Base-by-base conservation (phyloP, 2,797 vertebrate genomes). In the Simalia tracyae region DNA sequence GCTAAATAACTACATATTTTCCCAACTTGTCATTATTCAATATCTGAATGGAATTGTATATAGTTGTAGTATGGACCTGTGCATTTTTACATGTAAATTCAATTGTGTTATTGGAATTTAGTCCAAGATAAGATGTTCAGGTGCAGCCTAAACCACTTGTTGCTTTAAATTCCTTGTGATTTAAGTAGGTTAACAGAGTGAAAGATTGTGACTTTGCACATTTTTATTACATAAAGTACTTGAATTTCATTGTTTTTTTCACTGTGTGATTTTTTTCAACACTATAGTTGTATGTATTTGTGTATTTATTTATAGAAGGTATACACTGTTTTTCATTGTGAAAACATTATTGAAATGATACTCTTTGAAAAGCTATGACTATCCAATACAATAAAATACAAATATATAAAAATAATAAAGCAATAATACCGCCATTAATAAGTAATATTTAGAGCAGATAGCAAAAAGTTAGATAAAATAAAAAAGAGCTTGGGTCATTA, bases 91-190 rank as follows among this genome's bases (percentile, higher is more conserved):
- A 50, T 46, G 42, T 50, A 64, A 87, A 60, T 56, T 19, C 28
- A n/a, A 31, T 36, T 86, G 89, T 91, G 31, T 91, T 68, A 66
- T 26, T n/a, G n/a, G 50, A 19, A n/a, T n/a, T 61, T 84, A 90
- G 6, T 31, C 57, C 24, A 12, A 64, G 8, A 31, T 86, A 91
- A 66, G 28, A 24, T 28, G 36, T 85, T 26, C 11, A 17, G 84
- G 60, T 87, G 42, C 59, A 57, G n/a, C 5, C 54, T 60, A 76
- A 31, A 50, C 59, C 31, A 12, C 72, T 88, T 64, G 85, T 86
- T 22, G 8, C 6, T 26, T 50, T 72, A 4, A 85, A 92, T 89
- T 61, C 42, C 86, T 7, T 89, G 5, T 54, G 87, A 66, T 76
- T 28, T 31, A 64, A 88, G 3, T 15, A 42, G 60, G 17, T 12